phyloP scores from a whole-genome alignment of 2,113 vertebrate species.

The Melanostigma gelatinosum region DNA sequence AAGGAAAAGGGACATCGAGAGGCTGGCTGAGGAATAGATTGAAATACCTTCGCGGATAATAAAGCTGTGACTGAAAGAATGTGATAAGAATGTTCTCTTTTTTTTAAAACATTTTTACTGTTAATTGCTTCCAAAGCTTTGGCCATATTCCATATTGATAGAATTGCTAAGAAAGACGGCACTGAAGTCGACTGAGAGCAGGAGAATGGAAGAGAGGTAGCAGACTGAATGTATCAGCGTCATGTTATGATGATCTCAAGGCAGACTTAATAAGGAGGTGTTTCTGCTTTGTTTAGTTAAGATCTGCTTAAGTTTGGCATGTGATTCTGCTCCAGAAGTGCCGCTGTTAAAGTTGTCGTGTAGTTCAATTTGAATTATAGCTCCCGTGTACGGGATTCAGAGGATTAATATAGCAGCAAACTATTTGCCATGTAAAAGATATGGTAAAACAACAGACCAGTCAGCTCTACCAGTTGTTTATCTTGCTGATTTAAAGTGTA shows the following conservation, averaged over 20 bases:
- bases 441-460: neutral
- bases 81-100: neutral
- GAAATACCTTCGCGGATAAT: constrained; percentile 27
- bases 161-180: constrained; percentile 7
- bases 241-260: constrained; percentile 22
- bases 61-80: constrained; percentile 9
- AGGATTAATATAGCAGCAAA: neutral
- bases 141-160: neutral
- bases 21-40: constrained; percentile 31
- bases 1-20: constrained; percentile 15
- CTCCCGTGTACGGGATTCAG: neutral
- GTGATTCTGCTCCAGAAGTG: constrained; percentile 14
- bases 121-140: constrained; percentile 13
- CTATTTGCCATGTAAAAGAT: neutral
- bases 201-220: neutral
- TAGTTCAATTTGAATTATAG: neutral
- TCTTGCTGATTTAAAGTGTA: neutral
- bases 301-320: constrained; percentile 26
- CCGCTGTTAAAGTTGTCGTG: neutral
- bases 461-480: neutral
- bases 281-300: constrained; percentile 41
- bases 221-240: neutral
- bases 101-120: neutral
- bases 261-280: constrained; percentile 42
- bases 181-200: neutral